phyloP scores from a whole-genome alignment of 2,888 invertebrate species.

The Macrophya alboannulata region DNA sequence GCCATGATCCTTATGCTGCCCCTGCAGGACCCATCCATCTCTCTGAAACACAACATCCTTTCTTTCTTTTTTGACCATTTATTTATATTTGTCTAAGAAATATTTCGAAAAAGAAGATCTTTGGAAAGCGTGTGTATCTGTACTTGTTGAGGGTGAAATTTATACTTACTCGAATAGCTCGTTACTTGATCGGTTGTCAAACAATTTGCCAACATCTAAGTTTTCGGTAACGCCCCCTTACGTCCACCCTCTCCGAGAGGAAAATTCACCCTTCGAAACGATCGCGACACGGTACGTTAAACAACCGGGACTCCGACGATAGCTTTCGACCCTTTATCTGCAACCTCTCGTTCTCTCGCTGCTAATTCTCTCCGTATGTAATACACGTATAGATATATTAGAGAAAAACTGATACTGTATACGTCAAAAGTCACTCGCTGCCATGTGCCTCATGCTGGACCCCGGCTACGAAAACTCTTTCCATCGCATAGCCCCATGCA shows the following conservation, averaged over 20 bases:
- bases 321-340: neutral
- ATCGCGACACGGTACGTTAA: slow-evolving; percentile 48
- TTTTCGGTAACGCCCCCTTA: neutral
- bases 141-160: neutral
- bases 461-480: neutral
- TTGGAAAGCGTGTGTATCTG: neutral
- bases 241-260: neutral
- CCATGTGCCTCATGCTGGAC: slow-evolving; percentile 64
- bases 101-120: neutral
- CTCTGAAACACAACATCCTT: slow-evolving; percentile 56
- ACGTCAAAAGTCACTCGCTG: slow-evolving; percentile 66
- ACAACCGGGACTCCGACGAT: slow-evolving; percentile 50
- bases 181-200: slow-evolving; percentile 19
- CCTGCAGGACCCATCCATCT: slow-evolving; percentile 30
- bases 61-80: slow-evolving; percentile 55
- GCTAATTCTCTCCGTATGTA: neutral
- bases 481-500: neutral
- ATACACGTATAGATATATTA: neutral
- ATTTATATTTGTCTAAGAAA: neutral
- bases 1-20: slow-evolving; percentile 58
- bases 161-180: neutral
- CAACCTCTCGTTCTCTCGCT: neutral
- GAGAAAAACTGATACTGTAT: neutral
- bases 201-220: slow-evolving; percentile 51
- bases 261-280: slow-evolving; percentile 30